phyloP scores from a whole-genome alignment of 2,113 vertebrate genomes.

The Sylvia atricapilla region DNA sequence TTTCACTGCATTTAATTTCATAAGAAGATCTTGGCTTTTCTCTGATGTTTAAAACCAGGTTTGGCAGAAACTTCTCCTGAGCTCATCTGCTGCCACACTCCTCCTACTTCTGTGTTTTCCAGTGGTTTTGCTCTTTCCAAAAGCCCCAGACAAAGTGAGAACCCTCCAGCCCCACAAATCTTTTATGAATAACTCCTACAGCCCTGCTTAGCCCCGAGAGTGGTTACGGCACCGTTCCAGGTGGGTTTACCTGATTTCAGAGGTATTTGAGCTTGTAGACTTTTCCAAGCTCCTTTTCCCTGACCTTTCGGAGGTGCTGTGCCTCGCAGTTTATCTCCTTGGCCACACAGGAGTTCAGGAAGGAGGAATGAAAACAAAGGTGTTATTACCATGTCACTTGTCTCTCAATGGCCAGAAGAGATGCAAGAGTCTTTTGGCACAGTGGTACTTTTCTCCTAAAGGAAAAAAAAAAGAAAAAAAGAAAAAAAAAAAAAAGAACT shows the following conservation, averaged over 20 bases:
- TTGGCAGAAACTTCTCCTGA: background rate
- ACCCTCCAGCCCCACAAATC: background rate
- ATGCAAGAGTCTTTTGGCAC: conserved; percentile 66
- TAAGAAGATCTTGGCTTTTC: background rate
- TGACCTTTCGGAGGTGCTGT: background rate
- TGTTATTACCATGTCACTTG: conserved; percentile 4
- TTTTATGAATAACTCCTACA: background rate
- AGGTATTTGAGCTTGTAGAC: fast-evolving
- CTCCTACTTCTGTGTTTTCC: background rate
- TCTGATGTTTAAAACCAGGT: background rate
- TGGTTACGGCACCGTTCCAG: fast-evolving
- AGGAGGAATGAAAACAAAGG: conserved; percentile 35
- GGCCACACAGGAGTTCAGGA: background rate
- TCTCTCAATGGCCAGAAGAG: conserved; percentile 23
- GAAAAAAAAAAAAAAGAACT: conserved; percentile 50
- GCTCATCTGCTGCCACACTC: background rate
- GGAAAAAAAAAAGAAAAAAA: background rate
- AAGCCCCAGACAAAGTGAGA: background rate
- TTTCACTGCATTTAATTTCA: background rate
- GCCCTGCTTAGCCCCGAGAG: background rate
- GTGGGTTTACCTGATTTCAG: background rate
- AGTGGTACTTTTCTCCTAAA: conserved; percentile 28
- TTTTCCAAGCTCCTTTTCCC: background rate
- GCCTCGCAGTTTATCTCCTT: background rate
- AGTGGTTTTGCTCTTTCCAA: background rate